Evolutionary conservation across 2,888 invertebrate genomes (phyloP).

Genomic region (Choristoneura rosaceana): DNA sequence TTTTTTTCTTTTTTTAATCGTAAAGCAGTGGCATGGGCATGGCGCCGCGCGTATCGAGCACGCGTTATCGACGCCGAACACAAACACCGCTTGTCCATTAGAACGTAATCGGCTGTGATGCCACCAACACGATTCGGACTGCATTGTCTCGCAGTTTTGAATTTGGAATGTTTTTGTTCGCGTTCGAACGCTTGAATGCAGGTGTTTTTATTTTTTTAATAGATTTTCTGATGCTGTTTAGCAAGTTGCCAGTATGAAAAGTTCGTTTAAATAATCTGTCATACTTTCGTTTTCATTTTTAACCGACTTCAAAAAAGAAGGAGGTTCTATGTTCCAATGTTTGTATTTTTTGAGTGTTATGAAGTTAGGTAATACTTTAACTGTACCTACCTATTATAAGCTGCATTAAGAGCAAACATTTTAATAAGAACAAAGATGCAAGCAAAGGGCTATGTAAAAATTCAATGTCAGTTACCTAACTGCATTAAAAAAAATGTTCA

Average conservation of each 20-base stretch:
- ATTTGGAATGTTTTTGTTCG: slow-evolving; percentile 59
- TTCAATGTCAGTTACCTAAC: no score
- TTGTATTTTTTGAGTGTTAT: no score
- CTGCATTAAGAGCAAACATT: background rate
- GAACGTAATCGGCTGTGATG: slow-evolving; percentile 84
- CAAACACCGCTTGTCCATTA: slow-evolving; percentile 86
- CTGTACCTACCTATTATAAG: no score
- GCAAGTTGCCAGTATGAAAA: slow-evolving; percentile 12
- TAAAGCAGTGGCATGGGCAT: slow-evolving; percentile 81
- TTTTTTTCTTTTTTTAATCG: slow-evolving; percentile 53
- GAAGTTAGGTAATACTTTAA: background rate
- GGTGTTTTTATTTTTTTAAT: background rate
- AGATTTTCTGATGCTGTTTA: background rate
- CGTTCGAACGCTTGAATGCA: slow-evolving; percentile 29
- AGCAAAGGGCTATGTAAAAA: no score
- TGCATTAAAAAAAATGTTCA: no score
- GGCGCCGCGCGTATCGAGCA: slow-evolving; percentile 83
- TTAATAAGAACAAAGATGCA: background rate
- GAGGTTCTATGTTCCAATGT: no score
- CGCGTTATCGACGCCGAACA: slow-evolving; percentile 77
- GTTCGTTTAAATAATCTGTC: background rate
- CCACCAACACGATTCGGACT: slow-evolving; percentile 78
- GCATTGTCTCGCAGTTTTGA: slow-evolving; percentile 74
- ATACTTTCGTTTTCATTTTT: background rate
- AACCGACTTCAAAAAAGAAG: no score